Evolutionary conservation across 2,888 invertebrate species (phyloP), one percentile per base, ranked within the genome.

Genomic region (Diplolepis rosae): DNA sequence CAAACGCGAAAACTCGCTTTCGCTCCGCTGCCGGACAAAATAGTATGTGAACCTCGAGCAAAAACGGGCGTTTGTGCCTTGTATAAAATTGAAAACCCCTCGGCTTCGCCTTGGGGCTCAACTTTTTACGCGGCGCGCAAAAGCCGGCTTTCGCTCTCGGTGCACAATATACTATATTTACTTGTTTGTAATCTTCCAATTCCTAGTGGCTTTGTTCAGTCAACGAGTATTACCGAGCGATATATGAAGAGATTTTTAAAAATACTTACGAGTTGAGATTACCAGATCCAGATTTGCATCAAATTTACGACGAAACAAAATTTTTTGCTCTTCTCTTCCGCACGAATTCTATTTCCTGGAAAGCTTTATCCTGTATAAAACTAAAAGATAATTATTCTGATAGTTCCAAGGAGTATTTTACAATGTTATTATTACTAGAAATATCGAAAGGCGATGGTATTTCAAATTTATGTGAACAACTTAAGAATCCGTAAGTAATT

Each of bases 281-380:
- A 9, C 48, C 27, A 2, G 54, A 54, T 30, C 9, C 30, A 30
- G 18, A 54, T 54, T 30, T n/a, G 15, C 54, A 54, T 15, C 54
- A 30, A 15, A 28, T 54, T 54, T 54, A 54, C 9, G 54, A 54
- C n/a, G 54, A 30, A 30, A 54, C 54, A 18, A 54, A 54, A 18
- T 54, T 54, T 32, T 54, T 54, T 18, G 54, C 54, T 9, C 1
- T 30, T 32, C 54, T 54, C 11, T 15, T 54, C 11, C 15, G 15
- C 7, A 30, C 4, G 11, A 15, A 54, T 54, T 54, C 54, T 0
- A 54, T 54, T 30, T 18, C 30, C n/a, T 54, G 54, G 54, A 30
- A 30, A 18, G 9, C 30, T 15, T 18, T 54, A 15, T 54, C 54
- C n/a, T 32, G 54, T 7, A 54, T 54, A 13, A 15, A 32, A 54